Evolutionary conservation across 2,888 invertebrate species (phyloP), one percentile per base, ranked within the genome.

Genomic region (Anthophora plumipes): DNA sequence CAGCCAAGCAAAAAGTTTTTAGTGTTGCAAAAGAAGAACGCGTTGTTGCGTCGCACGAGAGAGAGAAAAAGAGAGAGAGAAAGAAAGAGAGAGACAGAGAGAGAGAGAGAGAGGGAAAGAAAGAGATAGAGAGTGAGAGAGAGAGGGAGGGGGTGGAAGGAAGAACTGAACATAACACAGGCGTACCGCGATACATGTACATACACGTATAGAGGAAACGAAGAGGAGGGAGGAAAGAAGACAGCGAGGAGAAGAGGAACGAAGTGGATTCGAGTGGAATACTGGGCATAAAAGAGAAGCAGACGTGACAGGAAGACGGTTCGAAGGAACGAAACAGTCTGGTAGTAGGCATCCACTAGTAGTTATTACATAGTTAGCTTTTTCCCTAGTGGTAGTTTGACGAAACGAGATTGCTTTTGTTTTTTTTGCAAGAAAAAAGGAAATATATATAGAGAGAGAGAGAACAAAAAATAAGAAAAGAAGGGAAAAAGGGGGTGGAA

Each of bases 1-100:
- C 85, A 46, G 79, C 74, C 77, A 83, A 75, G 76, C 78, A 67
- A 20, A 6, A 17, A 50, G 60, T 66, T 69, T 83, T 55, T 48
- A 41, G 66, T 55, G 69, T 50, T n/a, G 64, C 50, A 55, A 14
- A 50, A 63, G 57, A 22, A 12, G 43, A 66, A 52, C 52, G 50
- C 39, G 9, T 11, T 37, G 20, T 50, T 39, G 50, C 39, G 9
- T 11, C 43, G 20, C 57, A 50, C 22, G 41, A 48, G 57, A 31
- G 74, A 39, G 69, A 52, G 60, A 50, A 61, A 60, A 77, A 59
- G 31, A 14, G 72, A 37, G 41, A 50, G 54, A 74, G 31, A 70
- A 64, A 63, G 69, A 17, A 71, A 52, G 43, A 37, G 31, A n/a
- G n/a, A n/a, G 41, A 48, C 54, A 31, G 74, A 39, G 69, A 52